These are phyloP conservation scores for Crepidodera aurea DNA, from an alignment of 2,888 invertebrate genomes.

Conservation along the genomic window DNA sequence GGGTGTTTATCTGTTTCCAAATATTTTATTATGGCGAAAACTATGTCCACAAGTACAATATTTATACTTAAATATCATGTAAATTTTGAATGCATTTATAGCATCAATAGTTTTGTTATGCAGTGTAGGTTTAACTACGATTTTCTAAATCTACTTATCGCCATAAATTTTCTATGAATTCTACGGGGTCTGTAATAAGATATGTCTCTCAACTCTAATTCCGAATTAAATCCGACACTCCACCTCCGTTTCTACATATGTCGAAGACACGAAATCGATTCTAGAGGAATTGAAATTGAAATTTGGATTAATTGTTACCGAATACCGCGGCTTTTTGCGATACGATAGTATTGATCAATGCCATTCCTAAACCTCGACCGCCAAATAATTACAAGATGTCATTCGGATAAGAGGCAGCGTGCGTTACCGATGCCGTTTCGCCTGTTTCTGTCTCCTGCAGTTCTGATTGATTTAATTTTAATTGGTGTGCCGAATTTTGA, in stretches of 20 bases:
- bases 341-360: not conserved
- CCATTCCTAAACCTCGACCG: not conserved
- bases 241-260: not conserved
- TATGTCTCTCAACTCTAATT: too few species aligned
- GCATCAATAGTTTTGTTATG: too few species aligned
- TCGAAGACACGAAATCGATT: not conserved
- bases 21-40: too few species aligned
- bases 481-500: not conserved
- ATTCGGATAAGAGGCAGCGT: not conserved
- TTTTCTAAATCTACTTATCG: too few species aligned
- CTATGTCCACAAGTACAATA: too few species aligned
- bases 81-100: too few species aligned
- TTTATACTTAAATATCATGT: too few species aligned
- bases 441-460: not conserved
- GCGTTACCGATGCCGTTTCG: not conserved
- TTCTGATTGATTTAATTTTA: not conserved
- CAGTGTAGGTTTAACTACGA: too few species aligned
- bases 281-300: not conserved
- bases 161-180: too few species aligned
- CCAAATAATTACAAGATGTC: conserved; percentile 3
- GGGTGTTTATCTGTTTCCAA: too few species aligned
- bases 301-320: not conserved
- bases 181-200: too few species aligned
- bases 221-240: too few species aligned
- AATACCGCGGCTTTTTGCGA: not conserved